These are phyloP conservation scores for Perithous albicinctus DNA, from an alignment of 2,888 invertebrate genomes.

Conservation along the genomic window DNA sequence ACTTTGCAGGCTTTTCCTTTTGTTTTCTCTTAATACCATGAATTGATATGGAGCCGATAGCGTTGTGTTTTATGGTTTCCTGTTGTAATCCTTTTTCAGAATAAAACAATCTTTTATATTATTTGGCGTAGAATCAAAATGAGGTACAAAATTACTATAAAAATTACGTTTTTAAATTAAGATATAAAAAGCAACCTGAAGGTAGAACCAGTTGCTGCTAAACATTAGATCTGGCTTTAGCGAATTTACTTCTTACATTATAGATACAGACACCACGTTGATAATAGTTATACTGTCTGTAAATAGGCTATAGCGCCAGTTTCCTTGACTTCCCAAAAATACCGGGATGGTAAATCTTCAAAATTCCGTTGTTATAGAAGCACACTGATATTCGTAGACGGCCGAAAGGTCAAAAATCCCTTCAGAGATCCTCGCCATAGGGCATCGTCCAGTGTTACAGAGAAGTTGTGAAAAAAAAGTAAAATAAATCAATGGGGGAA, in stretches of 20 bases:
- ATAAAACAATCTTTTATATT: no score
- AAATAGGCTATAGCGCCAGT: neutral
- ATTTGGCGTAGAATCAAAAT: no score
- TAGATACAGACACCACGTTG: neutral
- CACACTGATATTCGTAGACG: constrained; percentile 27
- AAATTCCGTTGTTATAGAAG: neutral
- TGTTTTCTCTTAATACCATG: no score
- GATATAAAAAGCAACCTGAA: no score
- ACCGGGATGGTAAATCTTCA: constrained; percentile 3
- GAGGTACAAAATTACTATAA: no score
- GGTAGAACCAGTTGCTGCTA: no score
- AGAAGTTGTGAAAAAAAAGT: constrained; percentile 25
- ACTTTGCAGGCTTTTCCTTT: no score
- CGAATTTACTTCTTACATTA: neutral
- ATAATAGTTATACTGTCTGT: neutral
- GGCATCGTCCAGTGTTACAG: constrained; percentile 41
- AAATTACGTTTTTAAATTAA: no score
- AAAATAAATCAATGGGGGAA: constrained; percentile 52
- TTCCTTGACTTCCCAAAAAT: neutral
- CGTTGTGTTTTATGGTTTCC: no score
- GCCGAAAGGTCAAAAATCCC: constrained; percentile 22
- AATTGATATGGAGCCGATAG: no score
- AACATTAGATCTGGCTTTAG: no score
- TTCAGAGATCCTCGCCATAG: constrained; percentile 30
- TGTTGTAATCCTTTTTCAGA: no score